Evolutionary conservation across 2,888 invertebrate genomes (phyloP).

Genomic region (Crocallis elinguaria): DNA sequence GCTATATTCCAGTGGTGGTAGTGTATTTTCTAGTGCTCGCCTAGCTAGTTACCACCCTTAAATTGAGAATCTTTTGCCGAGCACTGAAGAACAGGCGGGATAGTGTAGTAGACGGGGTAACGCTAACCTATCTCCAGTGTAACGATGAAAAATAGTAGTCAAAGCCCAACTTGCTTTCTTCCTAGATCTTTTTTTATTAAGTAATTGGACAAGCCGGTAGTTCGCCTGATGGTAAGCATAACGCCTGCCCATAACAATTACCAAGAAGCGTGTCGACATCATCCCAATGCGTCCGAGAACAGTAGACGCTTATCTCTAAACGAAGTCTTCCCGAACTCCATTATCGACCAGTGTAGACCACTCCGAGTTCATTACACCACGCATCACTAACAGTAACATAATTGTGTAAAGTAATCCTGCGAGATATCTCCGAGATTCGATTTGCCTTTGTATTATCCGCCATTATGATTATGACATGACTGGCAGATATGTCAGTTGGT

Average conservation of each 20-base stretch:
- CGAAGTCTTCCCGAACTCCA: slow-evolving; percentile 23
- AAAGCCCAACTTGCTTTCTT: no score
- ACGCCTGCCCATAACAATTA: not conserved
- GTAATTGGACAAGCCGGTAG: not conserved
- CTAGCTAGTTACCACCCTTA: no score
- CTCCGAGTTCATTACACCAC: slow-evolving; percentile 72
- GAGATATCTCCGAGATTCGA: slow-evolving; percentile 77
- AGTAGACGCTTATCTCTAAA: slow-evolving; percentile 19
- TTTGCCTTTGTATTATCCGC: slow-evolving; percentile 75
- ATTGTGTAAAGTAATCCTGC: slow-evolving; percentile 80
- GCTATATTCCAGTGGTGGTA: no score
- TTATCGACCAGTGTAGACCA: slow-evolving; percentile 41
- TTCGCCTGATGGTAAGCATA: not conserved
- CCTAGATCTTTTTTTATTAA: not conserved
- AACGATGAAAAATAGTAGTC: no score
- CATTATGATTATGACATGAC: slow-evolving; percentile 77
- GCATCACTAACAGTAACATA: slow-evolving; percentile 71
- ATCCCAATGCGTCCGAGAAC: slow-evolving; percentile 18
- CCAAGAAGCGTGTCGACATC: slow-evolving; percentile 14
- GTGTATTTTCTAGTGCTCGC: no score
- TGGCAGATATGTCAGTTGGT: slow-evolving; percentile 69
- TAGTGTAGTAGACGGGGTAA: no score
- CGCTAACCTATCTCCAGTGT: no score
- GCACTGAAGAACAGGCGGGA: no score
- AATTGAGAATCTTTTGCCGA: no score